Percentiles rank a stretch among this genome's conserved stretches.
phyloP scores from a whole-genome alignment of 2,113 vertebrate genomes.

The Abramis brama region DNA sequence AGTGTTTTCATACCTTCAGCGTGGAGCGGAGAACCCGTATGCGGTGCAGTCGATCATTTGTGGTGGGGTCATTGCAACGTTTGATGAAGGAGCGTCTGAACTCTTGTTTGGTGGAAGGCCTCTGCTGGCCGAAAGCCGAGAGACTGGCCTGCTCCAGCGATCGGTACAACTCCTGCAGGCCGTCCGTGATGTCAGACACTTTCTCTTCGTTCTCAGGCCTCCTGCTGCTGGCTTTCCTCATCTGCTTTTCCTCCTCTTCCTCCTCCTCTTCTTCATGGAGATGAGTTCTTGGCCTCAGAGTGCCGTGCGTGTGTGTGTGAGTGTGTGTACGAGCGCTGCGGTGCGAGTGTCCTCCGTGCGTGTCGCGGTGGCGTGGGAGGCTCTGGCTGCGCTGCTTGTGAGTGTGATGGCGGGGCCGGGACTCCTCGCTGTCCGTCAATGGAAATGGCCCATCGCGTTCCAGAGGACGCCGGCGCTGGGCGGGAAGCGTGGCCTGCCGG shows the following conservation, averaged over 20 bases:
- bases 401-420: conserved; percentile 72
- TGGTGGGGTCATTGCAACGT: conserved; percentile 83
- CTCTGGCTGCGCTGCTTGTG: conserved; percentile 89
- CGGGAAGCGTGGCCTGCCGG: conserved; percentile 82
- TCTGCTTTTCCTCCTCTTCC: conserved; percentile 68
- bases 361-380: conserved; percentile 82
- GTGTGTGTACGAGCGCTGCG: conserved; percentile 79
- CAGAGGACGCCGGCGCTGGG: conserved; percentile 78
- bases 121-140: conserved; percentile 84
- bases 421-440: conserved; percentile 76
- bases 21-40: conserved; percentile 90
- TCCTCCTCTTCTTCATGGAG: conserved; percentile 49
- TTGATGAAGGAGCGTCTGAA: conserved; percentile 86
- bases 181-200: conserved; percentile 66
- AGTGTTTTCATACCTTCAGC: conserved; percentile 80
- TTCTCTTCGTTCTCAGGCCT: conserved; percentile 30
- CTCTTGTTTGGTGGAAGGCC: conserved; percentile 86
- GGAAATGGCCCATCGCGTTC: conserved; percentile 90
- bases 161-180: conserved; percentile 85
- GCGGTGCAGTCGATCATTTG: conserved; percentile 89
- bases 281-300: conserved; percentile 54
- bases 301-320: conserved; percentile 61
- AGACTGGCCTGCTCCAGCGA: conserved; percentile 76
- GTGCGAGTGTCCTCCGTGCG: conserved; percentile 70
- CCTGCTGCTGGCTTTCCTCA: conserved; percentile 26